phyloP scores from a whole-genome alignment of 1,140 invertebrate species.

The Rhopalosiphum maidis region DNA sequence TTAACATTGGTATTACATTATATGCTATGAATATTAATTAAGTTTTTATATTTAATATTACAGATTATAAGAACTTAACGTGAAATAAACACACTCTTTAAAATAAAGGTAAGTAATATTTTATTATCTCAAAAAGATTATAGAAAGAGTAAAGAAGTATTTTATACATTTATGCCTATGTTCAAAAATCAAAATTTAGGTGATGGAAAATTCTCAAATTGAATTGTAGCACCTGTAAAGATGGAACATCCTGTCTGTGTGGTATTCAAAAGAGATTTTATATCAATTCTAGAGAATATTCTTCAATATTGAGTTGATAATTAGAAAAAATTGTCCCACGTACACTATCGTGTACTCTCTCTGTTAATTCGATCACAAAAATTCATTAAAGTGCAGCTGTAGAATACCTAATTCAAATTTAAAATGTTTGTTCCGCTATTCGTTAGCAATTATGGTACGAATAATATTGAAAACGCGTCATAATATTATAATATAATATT shows the following conservation, averaged over 20 bases:
- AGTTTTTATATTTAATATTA: not conserved
- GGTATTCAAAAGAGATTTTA: not conserved
- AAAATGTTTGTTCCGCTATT: not conserved
- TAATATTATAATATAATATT: not conserved
- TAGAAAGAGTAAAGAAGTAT: not conserved
- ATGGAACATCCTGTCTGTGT: not conserved
- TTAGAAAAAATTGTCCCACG: not conserved
- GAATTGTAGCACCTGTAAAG: not conserved
- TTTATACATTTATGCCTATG: not conserved
- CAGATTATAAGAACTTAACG: not conserved
- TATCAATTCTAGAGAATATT: not conserved
- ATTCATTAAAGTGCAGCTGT: not conserved
- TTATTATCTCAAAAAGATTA: not conserved
- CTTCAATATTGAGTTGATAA: not conserved
- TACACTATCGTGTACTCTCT: not conserved
- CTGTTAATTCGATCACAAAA: not conserved
- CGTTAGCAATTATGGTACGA: not conserved
- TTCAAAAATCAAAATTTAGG: not conserved
- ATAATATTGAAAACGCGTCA: not conserved
- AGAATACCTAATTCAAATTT: not conserved
- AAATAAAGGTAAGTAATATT: not conserved
- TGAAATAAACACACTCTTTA: not conserved
- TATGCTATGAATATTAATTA: not conserved
- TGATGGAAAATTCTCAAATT: not conserved
- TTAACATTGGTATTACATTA: not conserved